A percentile compares a stretch with the other conserved stretches of the same genome.
These are phyloP conservation scores for Miniopterus natalensis DNA, from an alignment of 2,113 vertebrate species.

Conservation along the genomic window DNA sequence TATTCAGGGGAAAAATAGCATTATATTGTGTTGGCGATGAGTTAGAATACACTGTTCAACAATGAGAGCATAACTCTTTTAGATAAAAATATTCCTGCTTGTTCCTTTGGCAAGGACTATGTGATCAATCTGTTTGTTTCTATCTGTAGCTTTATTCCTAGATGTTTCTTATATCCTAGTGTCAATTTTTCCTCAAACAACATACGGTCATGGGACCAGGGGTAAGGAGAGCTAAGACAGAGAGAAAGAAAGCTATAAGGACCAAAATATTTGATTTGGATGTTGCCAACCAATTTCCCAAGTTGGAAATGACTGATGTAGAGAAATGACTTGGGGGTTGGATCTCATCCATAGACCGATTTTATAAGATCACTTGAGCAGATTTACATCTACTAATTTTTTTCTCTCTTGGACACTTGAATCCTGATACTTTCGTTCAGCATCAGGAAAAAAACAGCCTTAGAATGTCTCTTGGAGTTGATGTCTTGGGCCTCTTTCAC, in stretches of 20 bases:
- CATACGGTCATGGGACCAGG: not conserved
- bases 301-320: not conserved
- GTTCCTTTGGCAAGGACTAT: not conserved
- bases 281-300: not conserved
- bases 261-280: not conserved
- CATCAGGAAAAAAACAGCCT: not conserved
- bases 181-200: constrained; percentile 1
- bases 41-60: not conserved
- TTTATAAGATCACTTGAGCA: not conserved
- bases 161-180: not conserved
- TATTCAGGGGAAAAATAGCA: not conserved
- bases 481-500: not conserved
- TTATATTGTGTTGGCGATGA: not conserved
- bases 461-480: not conserved
- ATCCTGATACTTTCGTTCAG: not conserved
- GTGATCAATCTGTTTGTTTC: not conserved
- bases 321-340: not conserved
- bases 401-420: not conserved
- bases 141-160: not conserved
- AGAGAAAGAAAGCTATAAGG: not conserved
- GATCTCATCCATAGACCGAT: not conserved
- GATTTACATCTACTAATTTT: not conserved
- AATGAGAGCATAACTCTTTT: not conserved
- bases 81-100: not conserved
- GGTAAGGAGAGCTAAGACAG: not conserved